Evolutionary conservation across 2,888 invertebrate species (phyloP).

Genomic region (Hypolimnas misippus): DNA sequence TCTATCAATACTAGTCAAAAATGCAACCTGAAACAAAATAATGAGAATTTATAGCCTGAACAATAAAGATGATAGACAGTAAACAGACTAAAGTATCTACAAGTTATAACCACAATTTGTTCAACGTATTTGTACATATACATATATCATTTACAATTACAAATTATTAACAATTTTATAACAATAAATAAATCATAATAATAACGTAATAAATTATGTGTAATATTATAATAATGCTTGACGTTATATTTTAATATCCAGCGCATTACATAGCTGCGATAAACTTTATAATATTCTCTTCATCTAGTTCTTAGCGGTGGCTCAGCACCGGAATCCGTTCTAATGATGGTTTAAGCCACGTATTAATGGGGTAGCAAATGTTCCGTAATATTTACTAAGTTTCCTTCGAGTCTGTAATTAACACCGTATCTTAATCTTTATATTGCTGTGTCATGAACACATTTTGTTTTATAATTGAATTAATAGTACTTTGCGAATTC

Average conservation of each 20-base stretch:
- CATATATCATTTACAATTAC: no score
- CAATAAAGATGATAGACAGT: no score
- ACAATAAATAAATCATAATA: background rate
- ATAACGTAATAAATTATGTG: no score
- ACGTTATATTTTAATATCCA: background rate
- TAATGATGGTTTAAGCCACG: constrained; percentile 4
- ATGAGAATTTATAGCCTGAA: no score
- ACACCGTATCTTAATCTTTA: background rate
- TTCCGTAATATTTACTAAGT: constrained; percentile 13
- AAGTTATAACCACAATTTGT: no score
- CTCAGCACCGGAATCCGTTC: constrained; percentile 14
- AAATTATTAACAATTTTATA: background rate
- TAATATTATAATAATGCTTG: background rate
- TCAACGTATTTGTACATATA: no score
- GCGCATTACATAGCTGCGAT: background rate
- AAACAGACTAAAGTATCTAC: no score
- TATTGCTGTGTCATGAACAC: background rate
- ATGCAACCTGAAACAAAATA: no score
- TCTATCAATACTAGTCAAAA: no score
- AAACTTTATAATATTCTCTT: constrained; percentile 14
- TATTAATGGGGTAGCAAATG: constrained; percentile 20
- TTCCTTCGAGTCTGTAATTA: background rate
- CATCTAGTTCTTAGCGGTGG: constrained; percentile 9
- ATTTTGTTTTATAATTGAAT: background rate
- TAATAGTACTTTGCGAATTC: background rate